phyloP scores from a whole-genome alignment of 2,888 invertebrate species.

The Geotrupes spiniger region DNA sequence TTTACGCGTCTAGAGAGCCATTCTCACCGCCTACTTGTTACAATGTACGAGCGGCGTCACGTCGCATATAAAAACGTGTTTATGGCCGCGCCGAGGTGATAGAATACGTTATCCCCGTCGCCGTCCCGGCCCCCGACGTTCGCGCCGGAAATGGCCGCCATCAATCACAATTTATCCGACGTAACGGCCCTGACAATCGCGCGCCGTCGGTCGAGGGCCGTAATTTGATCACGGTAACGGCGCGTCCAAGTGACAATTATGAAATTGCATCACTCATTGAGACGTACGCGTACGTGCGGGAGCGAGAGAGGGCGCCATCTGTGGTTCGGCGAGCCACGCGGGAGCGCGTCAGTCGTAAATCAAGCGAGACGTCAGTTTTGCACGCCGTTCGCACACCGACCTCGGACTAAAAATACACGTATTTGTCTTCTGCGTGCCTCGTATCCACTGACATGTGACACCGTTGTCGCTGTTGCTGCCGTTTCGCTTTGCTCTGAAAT shows the following conservation, averaged over 20 bases:
- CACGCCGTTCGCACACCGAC: constrained; percentile 16
- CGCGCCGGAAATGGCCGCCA: constrained; percentile 47
- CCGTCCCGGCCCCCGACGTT: constrained; percentile 27
- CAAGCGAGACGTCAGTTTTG: constrained; percentile 43
- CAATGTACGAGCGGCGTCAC: constrained; percentile 44
- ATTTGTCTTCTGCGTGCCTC: constrained; percentile 44
- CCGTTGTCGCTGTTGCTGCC: constrained; percentile 18
- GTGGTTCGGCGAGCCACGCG: constrained; percentile 26
- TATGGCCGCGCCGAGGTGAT: constrained; percentile 44
- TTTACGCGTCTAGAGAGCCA: constrained; percentile 49
- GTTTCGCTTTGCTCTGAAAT: background rate
- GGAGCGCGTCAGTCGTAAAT: constrained; percentile 45
- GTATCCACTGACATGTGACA: constrained; percentile 43
- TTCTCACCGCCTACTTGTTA: constrained; percentile 47
- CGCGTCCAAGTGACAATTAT: constrained; percentile 48
- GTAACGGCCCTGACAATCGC: constrained; percentile 10
- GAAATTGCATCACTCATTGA: constrained; percentile 50
- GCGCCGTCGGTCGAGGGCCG: constrained; percentile 31
- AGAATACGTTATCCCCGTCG: constrained; percentile 38
- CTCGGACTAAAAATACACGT: constrained; percentile 41
- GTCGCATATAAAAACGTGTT: constrained; percentile 49
- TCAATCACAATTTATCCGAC: constrained; percentile 47
- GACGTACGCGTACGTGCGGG: constrained; percentile 44
- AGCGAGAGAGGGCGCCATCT: too few relatives aligned
- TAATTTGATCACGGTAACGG: constrained; percentile 47